Percentiles rank a stretch among this genome's conserved stretches.
Evolutionary conservation across 2,797 vertebrate species (phyloP).

Genomic region (Liparis tanakae): DNA sequence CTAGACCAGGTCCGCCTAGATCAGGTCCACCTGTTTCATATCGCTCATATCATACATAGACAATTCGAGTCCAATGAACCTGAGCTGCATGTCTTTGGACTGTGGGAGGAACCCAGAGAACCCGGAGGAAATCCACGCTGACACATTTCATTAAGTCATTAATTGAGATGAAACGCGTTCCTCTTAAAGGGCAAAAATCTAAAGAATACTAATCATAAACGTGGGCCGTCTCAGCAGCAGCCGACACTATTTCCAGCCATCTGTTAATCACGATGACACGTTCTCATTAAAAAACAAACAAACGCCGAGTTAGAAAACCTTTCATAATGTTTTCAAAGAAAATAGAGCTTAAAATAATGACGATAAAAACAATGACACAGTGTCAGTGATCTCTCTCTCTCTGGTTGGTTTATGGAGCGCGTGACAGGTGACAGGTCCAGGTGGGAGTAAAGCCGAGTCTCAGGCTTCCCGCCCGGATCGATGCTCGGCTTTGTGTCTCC

Average conservation of each 20-base stretch:
- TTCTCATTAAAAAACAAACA: not conserved
- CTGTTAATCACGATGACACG: not conserved
- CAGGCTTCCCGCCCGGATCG: conserved; percentile 42
- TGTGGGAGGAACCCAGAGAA: no score
- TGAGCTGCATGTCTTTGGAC: no score
- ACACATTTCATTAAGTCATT: not conserved
- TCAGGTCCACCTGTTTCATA: no score
- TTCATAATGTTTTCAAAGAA: not conserved
- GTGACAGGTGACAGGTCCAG: conserved; percentile 42
- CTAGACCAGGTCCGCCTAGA: no score
- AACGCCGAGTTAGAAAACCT: not conserved
- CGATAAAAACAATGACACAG: not conserved
- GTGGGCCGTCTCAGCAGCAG: not conserved
- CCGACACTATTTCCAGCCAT: not conserved
- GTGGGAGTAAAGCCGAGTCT: conserved; percentile 44
- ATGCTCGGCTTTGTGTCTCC: conserved; percentile 59
- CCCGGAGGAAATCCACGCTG: no score
- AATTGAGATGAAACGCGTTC: not conserved
- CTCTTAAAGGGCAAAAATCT: not conserved
- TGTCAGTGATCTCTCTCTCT: not conserved
- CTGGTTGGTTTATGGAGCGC: not conserved
- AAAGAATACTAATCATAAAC: not conserved
- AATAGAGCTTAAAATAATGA: no score
- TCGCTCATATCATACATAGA: no score
- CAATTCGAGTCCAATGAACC: no score